A percentile compares a stretch with the other conserved stretches of the same genome.
phyloP scores from a whole-genome alignment of 2,888 invertebrate genomes.

The Protophormia terraenovae region DNA sequence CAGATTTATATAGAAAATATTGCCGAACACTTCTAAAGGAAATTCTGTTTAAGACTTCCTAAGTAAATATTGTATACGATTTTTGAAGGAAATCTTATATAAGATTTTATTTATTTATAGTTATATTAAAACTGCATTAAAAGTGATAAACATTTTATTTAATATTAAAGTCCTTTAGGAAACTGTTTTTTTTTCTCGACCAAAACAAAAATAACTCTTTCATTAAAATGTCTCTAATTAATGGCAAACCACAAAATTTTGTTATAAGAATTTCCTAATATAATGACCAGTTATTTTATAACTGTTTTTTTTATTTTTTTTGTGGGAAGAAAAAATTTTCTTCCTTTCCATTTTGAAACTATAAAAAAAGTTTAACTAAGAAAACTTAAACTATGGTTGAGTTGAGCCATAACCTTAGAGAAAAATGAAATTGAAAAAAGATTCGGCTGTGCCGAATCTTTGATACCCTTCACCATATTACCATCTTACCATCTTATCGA shows the following conservation, averaged over 20 bases:
- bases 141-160: too few species aligned
- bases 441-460: too few species aligned
- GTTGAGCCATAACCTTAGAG: neutral
- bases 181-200: neutral
- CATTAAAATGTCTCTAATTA: conserved; percentile 22
- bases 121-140: too few species aligned
- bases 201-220: neutral
- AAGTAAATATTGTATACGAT: too few species aligned
- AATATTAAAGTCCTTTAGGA: neutral
- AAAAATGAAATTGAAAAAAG: too few species aligned
- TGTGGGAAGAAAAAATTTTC: neutral
- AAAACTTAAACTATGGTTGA: neutral
- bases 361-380: neutral
- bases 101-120: too few species aligned
- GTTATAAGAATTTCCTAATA: neutral
- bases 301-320: neutral
- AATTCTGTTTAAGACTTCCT: too few species aligned
- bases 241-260: conserved; percentile 2
- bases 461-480: too few species aligned
- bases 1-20: too few species aligned
- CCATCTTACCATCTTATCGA: too few species aligned
- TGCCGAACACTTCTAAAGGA: too few species aligned
- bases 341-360: neutral
- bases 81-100: too few species aligned
- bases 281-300: neutral